phyloP scores from a whole-genome alignment of 2,113 vertebrate genomes.

The Mastomys coucha region DNA sequence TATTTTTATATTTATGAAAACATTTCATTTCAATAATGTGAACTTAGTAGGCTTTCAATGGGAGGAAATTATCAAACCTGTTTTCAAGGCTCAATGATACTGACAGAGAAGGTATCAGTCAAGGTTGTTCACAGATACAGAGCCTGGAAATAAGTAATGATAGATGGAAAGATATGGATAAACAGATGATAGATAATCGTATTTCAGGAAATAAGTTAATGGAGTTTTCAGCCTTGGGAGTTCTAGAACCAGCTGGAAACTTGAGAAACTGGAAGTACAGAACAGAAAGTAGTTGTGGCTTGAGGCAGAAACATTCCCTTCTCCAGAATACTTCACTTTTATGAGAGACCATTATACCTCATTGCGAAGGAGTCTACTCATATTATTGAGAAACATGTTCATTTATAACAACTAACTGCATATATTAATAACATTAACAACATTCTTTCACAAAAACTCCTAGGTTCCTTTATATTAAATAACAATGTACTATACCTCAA shows the following conservation, averaged over 20 bases:
- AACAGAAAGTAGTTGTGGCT: neutral
- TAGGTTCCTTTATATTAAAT: neutral
- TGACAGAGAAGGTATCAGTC: neutral
- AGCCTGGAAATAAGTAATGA: neutral
- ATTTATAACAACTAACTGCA: neutral
- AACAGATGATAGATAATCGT: neutral
- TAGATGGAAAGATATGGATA: neutral
- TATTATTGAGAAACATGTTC: neutral
- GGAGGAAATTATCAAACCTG: neutral
- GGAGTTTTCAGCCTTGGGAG: neutral
- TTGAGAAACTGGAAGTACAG: neutral
- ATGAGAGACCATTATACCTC: neutral
- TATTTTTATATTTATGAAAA: neutral
- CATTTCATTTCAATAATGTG: slow-evolving; percentile 19
- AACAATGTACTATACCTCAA: neutral
- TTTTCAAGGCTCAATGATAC: neutral
- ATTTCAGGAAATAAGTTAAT: neutral
- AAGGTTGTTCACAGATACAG: neutral
- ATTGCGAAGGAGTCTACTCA: neutral
- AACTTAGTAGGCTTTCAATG: neutral
- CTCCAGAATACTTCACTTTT: neutral
- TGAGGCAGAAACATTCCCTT: neutral
- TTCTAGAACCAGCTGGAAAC: neutral
- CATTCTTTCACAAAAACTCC: neutral
- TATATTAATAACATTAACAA: neutral